Evolutionary conservation across 2,113 vertebrate species (phyloP), one percentile per base, ranked within the genome.

Genomic region (Raphicerus campestris): DNA sequence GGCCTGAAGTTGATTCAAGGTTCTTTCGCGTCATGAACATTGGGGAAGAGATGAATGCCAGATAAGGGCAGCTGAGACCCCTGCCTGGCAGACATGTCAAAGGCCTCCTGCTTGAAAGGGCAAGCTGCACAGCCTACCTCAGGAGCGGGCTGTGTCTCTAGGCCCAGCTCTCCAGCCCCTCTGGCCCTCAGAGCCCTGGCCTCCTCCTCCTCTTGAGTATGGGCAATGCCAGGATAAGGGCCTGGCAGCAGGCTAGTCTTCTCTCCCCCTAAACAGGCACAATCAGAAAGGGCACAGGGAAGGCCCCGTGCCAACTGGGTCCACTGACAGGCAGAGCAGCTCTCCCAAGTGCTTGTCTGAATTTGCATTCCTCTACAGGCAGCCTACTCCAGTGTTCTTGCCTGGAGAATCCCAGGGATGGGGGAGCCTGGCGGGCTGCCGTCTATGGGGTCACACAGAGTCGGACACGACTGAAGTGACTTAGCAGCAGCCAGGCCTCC

Each of bases 61-160:
- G 32, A 45, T 53, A 58, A 95, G 51, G 86, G 39, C 49, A 92
- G 19, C 66, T 15, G 7, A 80, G 61, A 77, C 30, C 70, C 61
- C 26, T 63, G 3, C 47, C 47, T 77, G 89, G 70, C 70, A 83
- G 49, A 60, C 30, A 30, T 80, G 94, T 93, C 84, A 91, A 94
- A 95, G 84, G 22, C 47, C 96, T 83, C 26, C 26, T 75, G 73
- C 56, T 96, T 98, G 87, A 84, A 85, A 91, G 14, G 60, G 42
- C 82, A 56, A 70, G 51, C 26, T 32, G 15, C 35, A 73, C 28
- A 10, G 1, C 78, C 15, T 4, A 35, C 45, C 45, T 30, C n/a
- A 20, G 19, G 3, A 89, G 24, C 24, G 73, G 60, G 7, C 51
- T 45, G 5, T 66, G 35, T 56, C 45, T 63, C 39, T 16, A 19